Base-by-base conservation (phyloP, 2,888 invertebrate species). In the Thereva unica region DNA sequence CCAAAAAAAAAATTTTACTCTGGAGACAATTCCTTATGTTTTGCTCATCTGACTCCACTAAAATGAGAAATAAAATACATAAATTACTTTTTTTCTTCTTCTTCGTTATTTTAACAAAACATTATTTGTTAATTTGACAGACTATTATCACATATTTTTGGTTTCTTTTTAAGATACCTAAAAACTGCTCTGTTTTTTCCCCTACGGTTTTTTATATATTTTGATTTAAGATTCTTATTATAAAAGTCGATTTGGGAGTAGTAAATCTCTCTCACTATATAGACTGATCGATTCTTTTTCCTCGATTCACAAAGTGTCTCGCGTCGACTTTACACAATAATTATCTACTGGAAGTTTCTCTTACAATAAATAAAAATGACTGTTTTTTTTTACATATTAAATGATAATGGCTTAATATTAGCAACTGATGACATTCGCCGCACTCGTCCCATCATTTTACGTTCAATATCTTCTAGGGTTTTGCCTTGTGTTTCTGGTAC, bases 401-500 rank as follows among this genome's bases (percentile, higher is more conserved):
- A 87, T 64, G 92, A 92, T 74, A 90, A 82, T 10, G 93, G 91
- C 80, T 91, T 93, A 70, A 93, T 87, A 75, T 93, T 92, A n/a
- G 91, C 92, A 68, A 91, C 87, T 1, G 92, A 92, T 75, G 91
- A 91, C 87, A 91, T 84, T 54, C 81, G 77, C 37, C 81, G 79
- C 45, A 81, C 81, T 63, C 81, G 78, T 61, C 81, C 88, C 57
- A 89, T 88, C 76, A 93, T 83, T 76, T 89, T 89, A 72, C 87
- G 87, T 80, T 94, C 93, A 76, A 97, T 97, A 75, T 97, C 96
- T 78, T 96, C 95, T 71, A 97, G 85, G 72, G 92, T 91, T 78
- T 91, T 91, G 10, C 97, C 96, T 75, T 91, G 89, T 2, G 97
- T 97, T 83, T 97, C 97, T 8, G 97, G 97, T 57, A 97, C 92